These are phyloP conservation scores for Mixornis gularis DNA, from an alignment of 2,113 vertebrate genomes.

Conservation along the genomic window DNA sequence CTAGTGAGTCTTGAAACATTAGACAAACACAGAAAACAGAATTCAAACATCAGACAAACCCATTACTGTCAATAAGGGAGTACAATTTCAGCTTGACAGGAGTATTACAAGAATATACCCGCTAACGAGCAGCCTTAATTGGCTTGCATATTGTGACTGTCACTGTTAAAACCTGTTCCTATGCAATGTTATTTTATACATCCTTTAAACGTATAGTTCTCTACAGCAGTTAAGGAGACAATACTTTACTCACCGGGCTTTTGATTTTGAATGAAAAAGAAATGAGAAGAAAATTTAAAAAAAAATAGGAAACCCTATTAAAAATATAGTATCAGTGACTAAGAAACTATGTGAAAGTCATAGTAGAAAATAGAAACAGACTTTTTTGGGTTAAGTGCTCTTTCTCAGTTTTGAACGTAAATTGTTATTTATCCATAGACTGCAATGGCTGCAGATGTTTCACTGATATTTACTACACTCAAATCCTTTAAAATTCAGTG, in stretches of 20 bases:
- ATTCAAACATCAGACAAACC: constrained; percentile 28
- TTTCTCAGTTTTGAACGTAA: background rate
- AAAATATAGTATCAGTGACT: background rate
- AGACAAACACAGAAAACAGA: constrained; percentile 26
- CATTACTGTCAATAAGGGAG: constrained; percentile 43
- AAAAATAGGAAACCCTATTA: background rate
- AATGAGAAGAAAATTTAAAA: background rate
- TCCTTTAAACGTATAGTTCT: constrained; percentile 9
- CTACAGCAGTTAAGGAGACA: constrained; percentile 10
- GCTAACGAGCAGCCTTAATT: constrained; percentile 58
- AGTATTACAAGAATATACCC: constrained; percentile 48
- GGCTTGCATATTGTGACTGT: constrained; percentile 59
- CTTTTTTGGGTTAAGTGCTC: background rate
- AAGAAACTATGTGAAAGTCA: background rate
- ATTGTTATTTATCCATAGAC: background rate
- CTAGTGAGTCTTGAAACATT: constrained; percentile 2
- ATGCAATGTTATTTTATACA: constrained; percentile 20
- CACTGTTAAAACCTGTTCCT: constrained; percentile 52
- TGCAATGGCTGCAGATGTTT: background rate
- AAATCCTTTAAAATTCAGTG: background rate
- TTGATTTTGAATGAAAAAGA: constrained; percentile 2
- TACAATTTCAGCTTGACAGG: constrained; percentile 42
- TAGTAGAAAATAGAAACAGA: background rate
- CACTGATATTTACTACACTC: background rate
- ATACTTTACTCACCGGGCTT: background rate